Base-by-base conservation (phyloP, 2,797 vertebrate genomes). In the Darevskia nairensis region DNA sequence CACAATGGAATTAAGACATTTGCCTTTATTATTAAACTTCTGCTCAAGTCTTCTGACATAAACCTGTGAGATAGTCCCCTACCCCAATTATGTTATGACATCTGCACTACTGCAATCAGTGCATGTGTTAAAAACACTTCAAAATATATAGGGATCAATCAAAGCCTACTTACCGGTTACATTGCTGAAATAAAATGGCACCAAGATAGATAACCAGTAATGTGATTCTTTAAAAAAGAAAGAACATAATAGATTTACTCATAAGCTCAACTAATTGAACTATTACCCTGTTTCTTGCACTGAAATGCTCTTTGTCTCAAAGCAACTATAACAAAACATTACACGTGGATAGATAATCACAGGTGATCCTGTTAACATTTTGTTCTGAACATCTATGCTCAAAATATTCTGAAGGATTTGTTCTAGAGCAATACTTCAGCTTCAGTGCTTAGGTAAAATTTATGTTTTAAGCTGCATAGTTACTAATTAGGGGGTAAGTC, bases 291-390 rank as follows among this genome's bases (percentile, higher is more conserved):
- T 92, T 75, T 78, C 89, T 76, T 80, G 64, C 77, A 76, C 46
- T 69, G 66, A 88, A 21, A 9, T 88, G 79, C 69, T 86, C 46
- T 91, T 88, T 55, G 39, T 66, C 78, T 79, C 19, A 69, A 35
- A 55, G 21, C 61, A 75, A 39, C 29, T 66, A 46, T 75, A 59
- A 75, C 4, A 72, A 84, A 84, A 41, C 27, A 68, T 23, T 2
- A 68, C 69, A 83, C 11, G 9, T 68, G 23, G 39, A 69, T 23
- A 69, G 46, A 25, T 77, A 35, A 78, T 5, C 68, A 59, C 39
- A 68, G 25, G 27, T 85, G 3, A 75, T 66, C 27, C 8, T 61
- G 21, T 79, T 27, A 19, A 55, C 50, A 75, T 82, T 87, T 46
- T 79, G 74, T 59, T 79, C 32, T 23, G 29, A 2, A 25, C 8